Base-by-base conservation (phyloP, 2,888 invertebrate genomes). In the Spisula subtruncata region DNA sequence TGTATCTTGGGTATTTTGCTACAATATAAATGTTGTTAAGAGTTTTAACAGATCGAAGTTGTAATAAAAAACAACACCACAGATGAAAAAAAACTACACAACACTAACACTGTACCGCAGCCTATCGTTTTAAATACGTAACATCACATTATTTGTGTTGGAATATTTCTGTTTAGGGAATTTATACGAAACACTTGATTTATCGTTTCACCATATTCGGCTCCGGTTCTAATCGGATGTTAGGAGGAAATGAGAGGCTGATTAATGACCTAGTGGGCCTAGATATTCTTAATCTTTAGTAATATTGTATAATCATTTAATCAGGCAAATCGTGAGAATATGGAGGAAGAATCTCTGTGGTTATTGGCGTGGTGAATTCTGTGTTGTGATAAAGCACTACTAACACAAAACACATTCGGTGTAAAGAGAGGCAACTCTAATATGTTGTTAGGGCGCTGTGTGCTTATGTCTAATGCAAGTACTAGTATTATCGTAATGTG, bases 221-320 rank as follows among this genome's bases (percentile, higher is more conserved):
- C 25, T 66, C 60, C 60, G 25, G 25, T 25, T 66, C 60, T 25
- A 66, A 66, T 66, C n/a, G 60, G 25, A 66, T 66, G 14, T 51
- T 51, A 14, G 41, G 51, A 20, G 60, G 60, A 66, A 66, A 66
- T 66, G 25, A 66, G 25, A 66, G 60, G 6, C 60, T 66, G 60
- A 66, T 66, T 66, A n/a, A 66, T 66, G n/a, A 6, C n/a, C 41
- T 25, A 25, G 60, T 66, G 60, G 60, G 60, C 60, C n/a, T n/a
- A 66, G 25, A 66, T 66, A 66, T 66, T 66, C 25, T 66, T 66
- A 25, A 66, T 66, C 60, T 66, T n/a, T 12, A 66, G 25, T n/a
- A 25, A 66, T 25, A 25, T 66, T 66, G 60, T 25, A 25, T 66
- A n/a, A 66, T 66, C 60, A 66, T 66, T 25, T 25, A n/a, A 66